Percentiles rank a stretch among this genome's conserved stretches.
Conservation (phyloP, 2,888 invertebrate genomes). For the Acrocyrtus sp. region DNA sequence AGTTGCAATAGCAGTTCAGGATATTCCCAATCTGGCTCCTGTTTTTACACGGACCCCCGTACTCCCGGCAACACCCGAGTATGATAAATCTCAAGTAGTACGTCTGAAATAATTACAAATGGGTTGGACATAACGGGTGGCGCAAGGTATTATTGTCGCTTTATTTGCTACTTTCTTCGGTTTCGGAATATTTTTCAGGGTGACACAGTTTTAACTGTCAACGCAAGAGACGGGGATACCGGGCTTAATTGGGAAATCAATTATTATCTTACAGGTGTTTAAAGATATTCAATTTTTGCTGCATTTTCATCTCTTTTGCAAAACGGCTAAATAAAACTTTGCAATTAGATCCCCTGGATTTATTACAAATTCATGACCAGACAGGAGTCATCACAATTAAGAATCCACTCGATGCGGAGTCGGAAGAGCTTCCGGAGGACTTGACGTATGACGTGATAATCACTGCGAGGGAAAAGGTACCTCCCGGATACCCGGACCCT, state of each 20-base stretch:
- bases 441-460: no score
- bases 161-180: background rate
- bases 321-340: constrained; percentile 3
- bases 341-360: background rate
- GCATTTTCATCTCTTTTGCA: constrained; percentile 18
- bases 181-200: constrained; percentile 5
- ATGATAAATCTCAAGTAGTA: constrained; percentile 13
- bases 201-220: background rate
- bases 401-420: no score
- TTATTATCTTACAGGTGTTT: constrained; percentile 11
- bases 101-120: background rate
- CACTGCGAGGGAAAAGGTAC: no score
- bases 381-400: no score
- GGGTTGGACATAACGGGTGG: background rate
- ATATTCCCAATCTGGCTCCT: constrained; percentile 37
- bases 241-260: constrained; percentile 27
- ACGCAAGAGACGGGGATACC: constrained; percentile 40
- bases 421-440: no score
- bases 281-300: background rate
- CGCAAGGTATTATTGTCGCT: background rate
- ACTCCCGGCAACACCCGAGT: background rate
- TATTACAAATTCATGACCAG: no score
- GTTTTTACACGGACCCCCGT: constrained; percentile 19
- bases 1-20: constrained; percentile 18
- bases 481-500: no score